A percentile compares a stretch with the other conserved stretches of the same genome.
These are phyloP conservation scores for Cataglyphis rosenhaueri DNA, from an alignment of 2,888 invertebrate genomes.

Conservation along the genomic window DNA sequence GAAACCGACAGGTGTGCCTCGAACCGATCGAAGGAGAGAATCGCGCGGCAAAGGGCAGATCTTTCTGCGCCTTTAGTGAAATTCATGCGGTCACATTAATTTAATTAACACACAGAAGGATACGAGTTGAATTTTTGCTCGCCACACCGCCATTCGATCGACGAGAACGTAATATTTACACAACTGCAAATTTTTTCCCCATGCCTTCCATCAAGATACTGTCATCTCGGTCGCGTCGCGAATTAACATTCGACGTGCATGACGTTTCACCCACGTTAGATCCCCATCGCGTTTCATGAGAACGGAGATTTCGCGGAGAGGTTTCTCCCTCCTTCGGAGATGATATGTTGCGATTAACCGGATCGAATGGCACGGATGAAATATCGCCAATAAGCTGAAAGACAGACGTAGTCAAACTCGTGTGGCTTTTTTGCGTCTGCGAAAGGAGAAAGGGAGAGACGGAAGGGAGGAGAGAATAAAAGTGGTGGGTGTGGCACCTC, in stretches of 20 bases:
- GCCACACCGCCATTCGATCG: background rate
- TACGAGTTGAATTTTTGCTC: slow-evolving; percentile 4
- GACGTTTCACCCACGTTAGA: slow-evolving; percentile 15
- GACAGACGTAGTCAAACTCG: slow-evolving; percentile 16
- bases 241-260: background rate
- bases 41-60: slow-evolving; percentile 11
- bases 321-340: background rate
- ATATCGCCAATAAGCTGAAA: slow-evolving; percentile 41
- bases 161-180: background rate
- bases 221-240: background rate
- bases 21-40: slow-evolving; percentile 35
- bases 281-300: background rate
- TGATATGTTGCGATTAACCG: slow-evolving; percentile 16
- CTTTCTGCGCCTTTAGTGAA: slow-evolving; percentile 37
- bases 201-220: background rate
- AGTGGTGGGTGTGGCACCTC: slow-evolving; percentile 78
- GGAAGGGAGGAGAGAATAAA: slow-evolving; percentile 47
- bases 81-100: slow-evolving; percentile 18
- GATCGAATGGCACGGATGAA: slow-evolving; percentile 14
- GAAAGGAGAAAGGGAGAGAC: slow-evolving; percentile 42
- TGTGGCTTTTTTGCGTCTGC: slow-evolving; percentile 21
- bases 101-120: slow-evolving; percentile 3
- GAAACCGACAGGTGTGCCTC: slow-evolving; percentile 47
- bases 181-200: background rate
- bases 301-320: background rate